Conservation (phyloP, 2,888 invertebrate species). For the Tenthredo notha region DNA sequence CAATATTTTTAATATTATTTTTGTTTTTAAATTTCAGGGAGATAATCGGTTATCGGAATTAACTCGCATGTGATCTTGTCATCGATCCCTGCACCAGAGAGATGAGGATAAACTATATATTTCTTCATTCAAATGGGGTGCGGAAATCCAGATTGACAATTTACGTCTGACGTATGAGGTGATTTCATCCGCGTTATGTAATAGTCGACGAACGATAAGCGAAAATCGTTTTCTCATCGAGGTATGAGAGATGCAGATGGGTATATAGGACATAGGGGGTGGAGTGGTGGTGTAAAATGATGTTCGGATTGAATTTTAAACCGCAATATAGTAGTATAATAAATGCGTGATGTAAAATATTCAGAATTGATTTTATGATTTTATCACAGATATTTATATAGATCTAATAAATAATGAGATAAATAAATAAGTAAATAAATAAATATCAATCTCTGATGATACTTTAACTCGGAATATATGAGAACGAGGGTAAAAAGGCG, state of each 20-base stretch:
- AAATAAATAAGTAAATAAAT: no score
- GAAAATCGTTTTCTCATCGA: conserved; percentile 10
- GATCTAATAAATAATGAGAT: no score
- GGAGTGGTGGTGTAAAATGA: not conserved
- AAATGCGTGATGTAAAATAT: not conserved
- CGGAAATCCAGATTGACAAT: conserved; percentile 35
- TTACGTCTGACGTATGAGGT: not conserved
- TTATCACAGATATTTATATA: not conserved
- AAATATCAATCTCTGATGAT: not conserved
- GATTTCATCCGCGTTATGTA: conserved; percentile 32
- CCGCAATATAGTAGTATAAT: not conserved
- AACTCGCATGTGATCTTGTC: not conserved
- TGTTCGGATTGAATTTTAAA: not conserved
- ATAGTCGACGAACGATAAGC: conserved; percentile 14
- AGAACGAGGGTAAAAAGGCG: not conserved
- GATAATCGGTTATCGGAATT: not conserved
- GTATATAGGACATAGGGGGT: not conserved
- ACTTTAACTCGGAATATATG: not conserved
- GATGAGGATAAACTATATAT: conserved; percentile 11
- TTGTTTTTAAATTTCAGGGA: no score
- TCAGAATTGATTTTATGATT: not conserved
- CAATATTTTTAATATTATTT: no score
- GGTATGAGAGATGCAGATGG: not conserved
- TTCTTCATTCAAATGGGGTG: not conserved
- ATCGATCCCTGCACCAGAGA: not conserved